These are phyloP conservation scores for Dicrostonyx torquatus DNA, from an alignment of 2,797 vertebrate genomes.

Conservation along the genomic window DNA sequence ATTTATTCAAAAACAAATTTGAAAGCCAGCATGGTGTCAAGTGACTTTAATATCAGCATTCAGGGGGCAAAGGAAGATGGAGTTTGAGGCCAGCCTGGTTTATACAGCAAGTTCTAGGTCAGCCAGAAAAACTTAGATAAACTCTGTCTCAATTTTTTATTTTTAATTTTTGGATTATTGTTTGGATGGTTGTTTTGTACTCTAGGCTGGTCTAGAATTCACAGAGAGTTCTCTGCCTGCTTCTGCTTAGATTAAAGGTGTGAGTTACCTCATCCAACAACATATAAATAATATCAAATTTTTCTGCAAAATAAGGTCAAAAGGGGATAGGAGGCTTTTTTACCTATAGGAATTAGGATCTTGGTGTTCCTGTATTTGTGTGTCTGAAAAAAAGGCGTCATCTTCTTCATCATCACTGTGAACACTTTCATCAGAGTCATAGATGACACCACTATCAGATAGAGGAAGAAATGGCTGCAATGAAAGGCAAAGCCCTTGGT, in stretches of 20 bases:
- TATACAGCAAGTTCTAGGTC: not conserved
- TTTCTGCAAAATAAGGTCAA: not conserved
- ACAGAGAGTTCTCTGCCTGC: not conserved
- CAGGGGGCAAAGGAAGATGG: not conserved
- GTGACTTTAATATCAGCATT: not conserved
- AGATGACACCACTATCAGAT: constrained; percentile 95
- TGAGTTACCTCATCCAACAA: not conserved
- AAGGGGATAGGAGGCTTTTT: not conserved
- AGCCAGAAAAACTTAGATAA: not conserved
- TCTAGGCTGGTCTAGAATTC: not conserved
- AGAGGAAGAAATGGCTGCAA: constrained; percentile 97
- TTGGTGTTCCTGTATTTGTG: constrained; percentile 96
- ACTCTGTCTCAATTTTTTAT: not conserved
- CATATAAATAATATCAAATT: not conserved
- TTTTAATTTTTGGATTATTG: not conserved
- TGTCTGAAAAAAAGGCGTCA: constrained; percentile 95
- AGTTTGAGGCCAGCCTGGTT: not conserved
- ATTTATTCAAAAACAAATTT: not conserved
- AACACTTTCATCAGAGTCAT: constrained; percentile 97
- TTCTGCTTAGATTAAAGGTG: not conserved
- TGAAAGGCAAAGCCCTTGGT: constrained; percentile 52
- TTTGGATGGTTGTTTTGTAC: not conserved
- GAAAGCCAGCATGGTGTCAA: not conserved
- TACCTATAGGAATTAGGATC: constrained; percentile 98
- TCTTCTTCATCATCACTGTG: constrained; percentile 95